Percentiles rank a stretch among this genome's conserved stretches.
phyloP scores from a whole-genome alignment of 2,797 vertebrate species.

The Argentina silus region DNA sequence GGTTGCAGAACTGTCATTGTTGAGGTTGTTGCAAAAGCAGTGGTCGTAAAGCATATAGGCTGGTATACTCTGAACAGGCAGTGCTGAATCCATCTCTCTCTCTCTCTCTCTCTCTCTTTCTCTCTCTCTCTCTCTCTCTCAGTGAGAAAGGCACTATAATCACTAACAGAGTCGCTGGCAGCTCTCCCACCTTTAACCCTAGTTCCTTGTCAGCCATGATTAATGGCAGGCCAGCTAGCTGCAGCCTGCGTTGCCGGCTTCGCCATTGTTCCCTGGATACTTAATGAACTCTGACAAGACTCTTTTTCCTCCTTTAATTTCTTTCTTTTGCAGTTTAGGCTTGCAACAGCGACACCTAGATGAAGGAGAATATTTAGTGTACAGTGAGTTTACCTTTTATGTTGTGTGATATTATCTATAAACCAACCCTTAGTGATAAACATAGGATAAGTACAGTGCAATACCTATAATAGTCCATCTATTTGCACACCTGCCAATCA shows the following conservation, averaged over 20 bases:
- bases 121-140: not conserved
- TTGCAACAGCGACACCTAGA: constrained; percentile 59
- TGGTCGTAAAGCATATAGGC: too few relatives aligned
- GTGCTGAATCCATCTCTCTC: constrained; percentile 6
- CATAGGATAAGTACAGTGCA: too few relatives aligned
- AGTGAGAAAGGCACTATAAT: constrained; percentile 41
- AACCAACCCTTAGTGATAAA: not conserved
- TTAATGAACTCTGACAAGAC: constrained; percentile 77
- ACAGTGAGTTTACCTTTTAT: not conserved
- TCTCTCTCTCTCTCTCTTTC: constrained; percentile 7
- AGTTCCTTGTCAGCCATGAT: constrained; percentile 70
- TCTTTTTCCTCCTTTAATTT: constrained; percentile 58
- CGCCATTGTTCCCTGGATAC: constrained; percentile 60
- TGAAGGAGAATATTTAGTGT: not conserved
- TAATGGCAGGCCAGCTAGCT: constrained; percentile 65
- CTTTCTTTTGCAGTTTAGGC: constrained; percentile 43
- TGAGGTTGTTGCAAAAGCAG: too few relatives aligned
- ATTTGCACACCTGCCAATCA: not conserved
- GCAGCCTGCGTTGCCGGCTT: constrained; percentile 47
- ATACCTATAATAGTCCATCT: not conserved
- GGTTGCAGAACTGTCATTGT: not conserved
- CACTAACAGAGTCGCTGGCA: constrained; percentile 59
- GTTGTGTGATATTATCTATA: not conserved
- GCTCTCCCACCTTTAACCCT: constrained; percentile 58
- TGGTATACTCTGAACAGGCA: not conserved